Conservation (phyloP, 2,888 invertebrate genomes). For the Allophyes oxyacanthae region DNA sequence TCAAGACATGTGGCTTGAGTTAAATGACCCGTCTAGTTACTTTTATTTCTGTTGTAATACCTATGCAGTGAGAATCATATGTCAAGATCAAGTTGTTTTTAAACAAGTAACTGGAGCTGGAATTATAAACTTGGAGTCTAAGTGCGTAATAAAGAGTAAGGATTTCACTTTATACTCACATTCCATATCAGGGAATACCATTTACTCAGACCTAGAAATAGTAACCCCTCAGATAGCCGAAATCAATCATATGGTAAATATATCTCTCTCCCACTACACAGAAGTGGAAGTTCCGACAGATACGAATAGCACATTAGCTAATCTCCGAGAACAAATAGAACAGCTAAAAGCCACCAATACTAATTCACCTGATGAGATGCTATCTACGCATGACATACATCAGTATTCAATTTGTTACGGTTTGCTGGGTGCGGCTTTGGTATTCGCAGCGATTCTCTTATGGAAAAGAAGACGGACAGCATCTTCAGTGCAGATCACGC, state of each 20-base stretch:
- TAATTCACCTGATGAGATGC: slow-evolving; percentile 5
- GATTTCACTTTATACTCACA: slow-evolving; percentile 7
- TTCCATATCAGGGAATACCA: background rate
- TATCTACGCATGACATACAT: slow-evolving; percentile 13
- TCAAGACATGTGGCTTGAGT: slow-evolving; percentile 9
- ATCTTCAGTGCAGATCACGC: slow-evolving; percentile 1
- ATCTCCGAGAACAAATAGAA: slow-evolving; percentile 8
- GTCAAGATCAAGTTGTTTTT: slow-evolving; percentile 11
- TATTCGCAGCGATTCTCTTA: background rate
- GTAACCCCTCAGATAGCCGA: slow-evolving; percentile 14
- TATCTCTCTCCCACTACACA: slow-evolving; percentile 8
- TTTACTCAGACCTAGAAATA: slow-evolving; percentile 8
- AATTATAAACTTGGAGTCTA: slow-evolving; percentile 5
- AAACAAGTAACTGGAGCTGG: slow-evolving; percentile 7
- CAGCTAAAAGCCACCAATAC: slow-evolving; percentile 15
- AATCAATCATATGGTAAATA: slow-evolving; percentile 16
- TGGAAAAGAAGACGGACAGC: slow-evolving; percentile 7
- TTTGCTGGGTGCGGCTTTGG: slow-evolving; percentile 1
- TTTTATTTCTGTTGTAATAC: slow-evolving; percentile 10
- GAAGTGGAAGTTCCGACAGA: background rate
- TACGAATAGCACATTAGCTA: slow-evolving; percentile 1
- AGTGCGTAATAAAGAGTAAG: slow-evolving; percentile 16
- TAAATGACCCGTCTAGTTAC: slow-evolving; percentile 1
- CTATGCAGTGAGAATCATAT: slow-evolving; percentile 8
- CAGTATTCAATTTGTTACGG: slow-evolving; percentile 14